Evolutionary conservation across 2,888 invertebrate genomes (phyloP).

Genomic region (Athalia rosae): DNA sequence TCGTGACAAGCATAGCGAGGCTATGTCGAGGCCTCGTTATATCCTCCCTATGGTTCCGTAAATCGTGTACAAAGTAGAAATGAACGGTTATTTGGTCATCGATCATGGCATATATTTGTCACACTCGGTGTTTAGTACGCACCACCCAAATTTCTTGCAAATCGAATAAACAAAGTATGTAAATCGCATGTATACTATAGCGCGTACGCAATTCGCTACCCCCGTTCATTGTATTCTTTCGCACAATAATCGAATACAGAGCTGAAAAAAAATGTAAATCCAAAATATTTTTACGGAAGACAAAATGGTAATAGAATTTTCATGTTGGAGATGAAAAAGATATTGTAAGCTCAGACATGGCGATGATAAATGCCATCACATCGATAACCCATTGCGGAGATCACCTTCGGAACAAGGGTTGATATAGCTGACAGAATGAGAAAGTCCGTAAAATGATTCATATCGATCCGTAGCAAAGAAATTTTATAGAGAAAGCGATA

Average conservation of each 20-base stretch:
- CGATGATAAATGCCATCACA: too few species aligned
- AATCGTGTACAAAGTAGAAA: conserved; percentile 35
- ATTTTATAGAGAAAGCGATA: too few species aligned
- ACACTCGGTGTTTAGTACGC: conserved; percentile 15
- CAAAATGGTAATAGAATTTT: too few species aligned
- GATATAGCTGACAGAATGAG: too few species aligned
- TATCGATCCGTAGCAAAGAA: too few species aligned
- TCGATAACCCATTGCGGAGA: too few species aligned
- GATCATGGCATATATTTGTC: conserved; percentile 36
- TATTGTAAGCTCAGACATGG: too few species aligned
- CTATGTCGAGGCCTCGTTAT: conserved; percentile 31
- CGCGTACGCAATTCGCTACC: neutral
- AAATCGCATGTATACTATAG: neutral
- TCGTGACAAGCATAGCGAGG: conserved; percentile 39
- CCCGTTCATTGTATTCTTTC: neutral
- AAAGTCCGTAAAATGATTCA: too few species aligned
- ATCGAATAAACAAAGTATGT: conserved; percentile 2
- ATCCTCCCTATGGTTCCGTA: conserved; percentile 30
- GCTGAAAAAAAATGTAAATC: too few species aligned
- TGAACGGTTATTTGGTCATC: conserved; percentile 40
- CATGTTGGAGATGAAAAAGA: too few species aligned
- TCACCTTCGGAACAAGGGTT: too few species aligned
- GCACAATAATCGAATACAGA: neutral
- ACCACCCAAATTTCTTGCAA: conserved; percentile 26
- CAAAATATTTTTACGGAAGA: too few species aligned